A percentile compares a stretch with the other conserved stretches of the same genome.
Evolutionary conservation across 2,888 invertebrate genomes (phyloP).

Genomic region (Lithosia quadra): DNA sequence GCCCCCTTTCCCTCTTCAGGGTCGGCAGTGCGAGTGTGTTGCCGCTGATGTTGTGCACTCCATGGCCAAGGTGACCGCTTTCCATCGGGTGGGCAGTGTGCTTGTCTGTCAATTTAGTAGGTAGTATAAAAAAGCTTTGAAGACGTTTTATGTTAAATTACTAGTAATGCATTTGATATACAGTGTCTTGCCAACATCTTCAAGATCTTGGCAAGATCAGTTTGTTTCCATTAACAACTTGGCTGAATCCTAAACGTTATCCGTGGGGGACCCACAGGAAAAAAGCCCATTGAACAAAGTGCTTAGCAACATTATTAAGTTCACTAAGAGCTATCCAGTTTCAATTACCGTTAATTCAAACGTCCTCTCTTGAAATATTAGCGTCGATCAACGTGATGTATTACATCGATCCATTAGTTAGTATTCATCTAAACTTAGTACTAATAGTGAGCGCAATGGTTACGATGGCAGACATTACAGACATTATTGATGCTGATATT

Average conservation of each 20-base stretch:
- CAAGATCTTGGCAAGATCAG: no score
- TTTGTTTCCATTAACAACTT: neutral
- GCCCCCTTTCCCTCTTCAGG: no score
- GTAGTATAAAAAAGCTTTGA: no score
- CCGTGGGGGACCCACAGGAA: neutral
- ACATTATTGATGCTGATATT: neutral
- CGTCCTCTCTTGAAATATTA: conserved; percentile 30
- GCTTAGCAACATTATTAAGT: neutral
- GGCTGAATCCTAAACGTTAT: neutral
- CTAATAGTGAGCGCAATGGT: conserved; percentile 20
- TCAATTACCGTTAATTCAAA: conserved; percentile 28
- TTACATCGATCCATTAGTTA: conserved; percentile 42
- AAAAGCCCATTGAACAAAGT: neutral
- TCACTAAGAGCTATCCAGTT: neutral
- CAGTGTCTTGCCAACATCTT: no score
- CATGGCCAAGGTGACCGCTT: no score
- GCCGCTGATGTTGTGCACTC: no score
- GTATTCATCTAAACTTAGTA: conserved; percentile 20
- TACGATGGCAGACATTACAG: conserved; percentile 31
- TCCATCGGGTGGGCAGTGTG: no score
- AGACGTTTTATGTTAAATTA: neutral
- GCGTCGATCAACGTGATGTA: conserved; percentile 35
- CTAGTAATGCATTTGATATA: no score
- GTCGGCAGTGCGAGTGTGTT: no score
- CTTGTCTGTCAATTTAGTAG: no score